These are phyloP conservation scores for Aphis gossypii DNA, from an alignment of 1,140 invertebrate genomes.

Conservation along the genomic window DNA sequence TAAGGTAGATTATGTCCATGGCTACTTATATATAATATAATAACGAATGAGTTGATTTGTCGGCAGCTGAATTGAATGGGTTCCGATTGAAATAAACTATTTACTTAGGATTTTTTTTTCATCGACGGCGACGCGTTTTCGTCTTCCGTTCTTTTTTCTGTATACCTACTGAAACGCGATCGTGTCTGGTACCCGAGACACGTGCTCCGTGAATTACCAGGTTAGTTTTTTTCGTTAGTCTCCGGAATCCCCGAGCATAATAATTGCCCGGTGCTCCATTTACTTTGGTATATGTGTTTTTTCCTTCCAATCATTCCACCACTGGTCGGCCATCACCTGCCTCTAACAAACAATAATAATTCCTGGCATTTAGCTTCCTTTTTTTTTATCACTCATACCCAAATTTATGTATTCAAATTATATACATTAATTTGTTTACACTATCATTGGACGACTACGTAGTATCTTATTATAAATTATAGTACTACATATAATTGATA, in stretches of 20 bases:
- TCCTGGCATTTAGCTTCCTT: not conserved
- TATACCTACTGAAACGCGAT: slow-evolving; percentile 27
- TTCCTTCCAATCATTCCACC: not conserved
- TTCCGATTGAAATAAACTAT: slow-evolving; percentile 51
- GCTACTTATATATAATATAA: slow-evolving; percentile 1
- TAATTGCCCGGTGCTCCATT: slow-evolving; percentile 52
- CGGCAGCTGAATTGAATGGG: slow-evolving; percentile 57
- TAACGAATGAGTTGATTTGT: slow-evolving; percentile 17
- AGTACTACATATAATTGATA: not conserved
- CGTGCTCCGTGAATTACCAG: slow-evolving; percentile 56
- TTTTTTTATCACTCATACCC: not conserved
- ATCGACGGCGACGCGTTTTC: slow-evolving; percentile 15
- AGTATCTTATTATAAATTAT: not conserved
- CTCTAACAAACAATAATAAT: slow-evolving; percentile 33
- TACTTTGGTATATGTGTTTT: slow-evolving; percentile 39
- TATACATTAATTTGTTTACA: not conserved
- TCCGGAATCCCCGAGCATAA: slow-evolving; percentile 31
- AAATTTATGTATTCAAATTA: slow-evolving; percentile 38
- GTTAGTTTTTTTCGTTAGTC: slow-evolving; percentile 32
- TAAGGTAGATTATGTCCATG: not conserved
- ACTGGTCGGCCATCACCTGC: not conserved
- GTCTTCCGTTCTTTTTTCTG: slow-evolving; percentile 35
- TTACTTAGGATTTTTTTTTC: slow-evolving; percentile 55
- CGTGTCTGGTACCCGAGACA: slow-evolving; percentile 48
- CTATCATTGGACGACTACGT: not conserved